Evolutionary conservation across 1,140 invertebrate genomes (phyloP), one percentile per base, ranked within the genome.

Genomic region (Pseudoatta argentina): DNA sequence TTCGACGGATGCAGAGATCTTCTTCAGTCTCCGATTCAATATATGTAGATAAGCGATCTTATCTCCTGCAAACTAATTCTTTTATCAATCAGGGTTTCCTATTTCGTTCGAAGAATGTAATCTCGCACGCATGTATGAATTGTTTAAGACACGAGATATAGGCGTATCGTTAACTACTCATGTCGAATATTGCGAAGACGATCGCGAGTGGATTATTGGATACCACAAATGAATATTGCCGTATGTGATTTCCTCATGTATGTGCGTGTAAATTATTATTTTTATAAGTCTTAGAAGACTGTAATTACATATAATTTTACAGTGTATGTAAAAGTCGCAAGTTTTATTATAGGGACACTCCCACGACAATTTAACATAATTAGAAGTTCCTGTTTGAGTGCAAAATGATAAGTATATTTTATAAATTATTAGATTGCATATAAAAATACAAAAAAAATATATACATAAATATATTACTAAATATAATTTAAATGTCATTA

Each of bases 21-120:
- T 83, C 79, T 83, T 83, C 79, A 72, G 69, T 86, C 85, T 89
- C 73, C 59, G 73, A 73, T 89, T 87, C 64, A 72, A 86, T 77
- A 85, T 10, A 78, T 53, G 53, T 30, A 71, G 55, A 67, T 51
- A 90, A 53, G 53, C 79, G 79, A 89, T 89, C 89, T 89, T 89
- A 90, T 90, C 88, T 82, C 39, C 21, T 55, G 88, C 63, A 73
- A 90, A 75, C 63, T 66, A 87, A 90, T 77, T 81, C 88, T 59
- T 64, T 85, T 51, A 85, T 24, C 75, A 71, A 72, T 71, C 59
- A 30, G 27, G 79, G 89, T 82, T 55, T 88, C 79, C 63, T 83
- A 61, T 87, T 85, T 75, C 87, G 64, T 69, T 83, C 83, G 83
- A 83, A 34, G 79, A 83, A 83, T 21, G 55, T 71, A 81, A 81